phyloP scores from a whole-genome alignment of 1,140 invertebrate species.

The Nomia melanderi region DNA sequence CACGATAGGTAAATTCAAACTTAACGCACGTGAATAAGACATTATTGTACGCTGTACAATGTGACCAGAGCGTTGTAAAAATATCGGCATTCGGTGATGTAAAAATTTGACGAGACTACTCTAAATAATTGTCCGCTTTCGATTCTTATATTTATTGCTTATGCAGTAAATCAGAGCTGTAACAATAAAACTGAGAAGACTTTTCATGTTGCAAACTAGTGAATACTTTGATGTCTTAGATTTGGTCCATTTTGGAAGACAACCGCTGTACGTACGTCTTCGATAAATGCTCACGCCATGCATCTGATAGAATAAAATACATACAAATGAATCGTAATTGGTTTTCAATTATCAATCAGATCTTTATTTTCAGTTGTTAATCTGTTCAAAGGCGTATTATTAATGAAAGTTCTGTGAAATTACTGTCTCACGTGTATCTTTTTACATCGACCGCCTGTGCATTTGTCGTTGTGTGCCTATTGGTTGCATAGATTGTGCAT shows the following conservation, averaged over 20 bases:
- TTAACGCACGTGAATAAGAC: background rate
- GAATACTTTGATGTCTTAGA: conserved; percentile 17
- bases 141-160: background rate
- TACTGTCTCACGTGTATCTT: background rate
- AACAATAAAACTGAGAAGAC: background rate
- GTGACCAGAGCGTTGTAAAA: background rate
- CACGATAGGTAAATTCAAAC: background rate
- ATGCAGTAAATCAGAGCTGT: background rate
- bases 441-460: background rate
- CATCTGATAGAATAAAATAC: background rate
- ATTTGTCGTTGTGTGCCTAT: background rate
- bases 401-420: background rate
- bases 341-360: conserved; percentile 1
- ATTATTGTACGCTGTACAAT: background rate
- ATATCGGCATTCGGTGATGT: background rate
- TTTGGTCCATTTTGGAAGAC: conserved; percentile 26
- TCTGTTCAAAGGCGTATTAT: background rate
- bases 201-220: background rate
- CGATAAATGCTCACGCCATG: background rate
- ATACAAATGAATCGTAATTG: background rate
- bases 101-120: background rate
- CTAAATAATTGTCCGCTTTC: background rate
- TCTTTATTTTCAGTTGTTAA: background rate
- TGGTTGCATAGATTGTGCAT: conserved; percentile 13
- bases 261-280: background rate